Conservation (phyloP, 1,140 invertebrate genomes). For the Antheraea mylitta region DNA sequence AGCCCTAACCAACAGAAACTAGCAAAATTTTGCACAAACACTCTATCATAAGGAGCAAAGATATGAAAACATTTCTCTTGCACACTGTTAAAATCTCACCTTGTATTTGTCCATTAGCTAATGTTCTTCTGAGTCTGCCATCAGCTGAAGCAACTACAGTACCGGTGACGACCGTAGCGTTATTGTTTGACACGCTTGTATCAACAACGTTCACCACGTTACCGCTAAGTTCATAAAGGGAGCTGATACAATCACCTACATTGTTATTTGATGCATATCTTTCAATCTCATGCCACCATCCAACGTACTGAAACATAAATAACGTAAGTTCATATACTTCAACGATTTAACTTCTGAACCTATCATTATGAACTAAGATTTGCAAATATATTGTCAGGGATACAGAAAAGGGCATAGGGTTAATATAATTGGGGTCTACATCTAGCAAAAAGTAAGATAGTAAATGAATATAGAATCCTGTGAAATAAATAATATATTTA, state of each 20-base stretch:
- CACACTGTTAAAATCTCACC: conserved; percentile 27
- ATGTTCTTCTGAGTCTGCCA: conserved; percentile 46
- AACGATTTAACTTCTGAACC: too few relatives aligned
- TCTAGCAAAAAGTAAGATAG: too few relatives aligned
- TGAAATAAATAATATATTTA: too few relatives aligned
- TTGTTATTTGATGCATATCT: conserved; percentile 40
- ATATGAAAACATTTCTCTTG: too few relatives aligned
- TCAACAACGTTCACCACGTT: conserved; percentile 40
- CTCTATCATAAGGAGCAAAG: too few relatives aligned
- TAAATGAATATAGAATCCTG: too few relatives aligned
- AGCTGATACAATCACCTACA: conserved; percentile 49
- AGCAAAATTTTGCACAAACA: too few relatives aligned
- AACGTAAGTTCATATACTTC: background rate
- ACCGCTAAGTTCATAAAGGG: conserved; percentile 31
- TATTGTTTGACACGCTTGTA: conserved; percentile 40
- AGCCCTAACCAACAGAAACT: too few relatives aligned
- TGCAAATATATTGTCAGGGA: too few relatives aligned
- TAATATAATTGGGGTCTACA: too few relatives aligned
- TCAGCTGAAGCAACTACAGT: conserved; percentile 32
- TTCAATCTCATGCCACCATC: conserved; percentile 65
- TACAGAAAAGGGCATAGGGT: too few relatives aligned
- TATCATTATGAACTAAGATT: too few relatives aligned
- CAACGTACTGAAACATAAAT: conserved; percentile 44
- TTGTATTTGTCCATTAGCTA: conserved; percentile 37
- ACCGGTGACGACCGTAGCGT: conserved; percentile 35